phyloP scores from a whole-genome alignment of 2,888 invertebrate genomes.

The Sialis lutaria region DNA sequence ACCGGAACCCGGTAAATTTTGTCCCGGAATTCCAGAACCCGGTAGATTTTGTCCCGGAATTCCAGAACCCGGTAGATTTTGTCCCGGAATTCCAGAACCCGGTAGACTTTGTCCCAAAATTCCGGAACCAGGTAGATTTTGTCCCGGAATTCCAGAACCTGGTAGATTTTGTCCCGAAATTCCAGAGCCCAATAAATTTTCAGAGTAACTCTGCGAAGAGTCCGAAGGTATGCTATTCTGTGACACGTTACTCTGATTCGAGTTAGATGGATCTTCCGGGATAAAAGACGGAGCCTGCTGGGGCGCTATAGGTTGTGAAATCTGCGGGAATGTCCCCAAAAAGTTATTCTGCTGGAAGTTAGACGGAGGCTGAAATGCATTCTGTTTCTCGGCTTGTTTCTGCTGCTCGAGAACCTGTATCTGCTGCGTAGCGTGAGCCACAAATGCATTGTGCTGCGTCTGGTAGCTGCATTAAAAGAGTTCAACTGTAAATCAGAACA shows the following conservation, averaged over 20 bases:
- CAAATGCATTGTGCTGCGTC: conserved; percentile 90
- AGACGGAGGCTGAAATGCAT: conserved; percentile 26
- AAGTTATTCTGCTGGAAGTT: conserved; percentile 11
- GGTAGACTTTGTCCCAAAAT: conserved; percentile 6
- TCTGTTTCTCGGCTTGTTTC: conserved; percentile 44
- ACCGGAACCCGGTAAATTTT: too few species aligned
- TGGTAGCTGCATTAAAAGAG: conserved; percentile 46
- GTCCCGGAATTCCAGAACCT: too few species aligned
- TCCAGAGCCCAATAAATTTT: background rate
- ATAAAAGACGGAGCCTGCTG: conserved; percentile 14
- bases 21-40: too few species aligned
- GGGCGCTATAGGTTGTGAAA: conserved; percentile 15
- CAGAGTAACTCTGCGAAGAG: background rate
- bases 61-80: too few species aligned
- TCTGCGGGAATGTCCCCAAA: conserved; percentile 8
- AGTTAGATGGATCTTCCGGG: conserved; percentile 5
- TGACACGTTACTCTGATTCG: conserved; percentile 5
- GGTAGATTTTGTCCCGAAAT: background rate
- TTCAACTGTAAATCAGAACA: background rate
- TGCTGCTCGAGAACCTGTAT: conserved; percentile 72
- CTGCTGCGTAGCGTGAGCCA: conserved; percentile 77
- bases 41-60: conserved; percentile 1
- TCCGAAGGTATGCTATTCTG: conserved; percentile 1
- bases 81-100: conserved; percentile 6
- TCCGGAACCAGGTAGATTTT: too few species aligned